A percentile compares a stretch with the other conserved stretches of the same genome.
Evolutionary conservation across 2,888 invertebrate species (phyloP).

Genomic region (Troilus luridus): DNA sequence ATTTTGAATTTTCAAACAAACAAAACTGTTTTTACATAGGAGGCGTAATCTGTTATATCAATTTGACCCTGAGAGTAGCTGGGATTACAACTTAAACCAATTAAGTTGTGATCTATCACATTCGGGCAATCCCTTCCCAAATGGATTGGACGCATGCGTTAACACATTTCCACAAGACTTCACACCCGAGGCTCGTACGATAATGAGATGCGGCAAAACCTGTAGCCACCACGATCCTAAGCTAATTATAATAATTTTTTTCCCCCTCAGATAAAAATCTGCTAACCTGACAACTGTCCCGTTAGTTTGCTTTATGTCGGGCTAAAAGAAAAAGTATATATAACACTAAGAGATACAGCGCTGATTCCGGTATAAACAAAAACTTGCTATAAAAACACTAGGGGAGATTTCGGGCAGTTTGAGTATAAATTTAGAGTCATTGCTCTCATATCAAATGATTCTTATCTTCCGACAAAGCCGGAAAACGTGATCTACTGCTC

Average conservation of each 20-base stretch:
- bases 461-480: not conserved
- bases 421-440: not conserved
- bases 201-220: not conserved
- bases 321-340: not conserved
- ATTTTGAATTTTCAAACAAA: too few species aligned
- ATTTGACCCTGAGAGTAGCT: too few species aligned
- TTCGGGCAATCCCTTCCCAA: not conserved
- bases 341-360: not conserved
- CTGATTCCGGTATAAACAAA: not conserved
- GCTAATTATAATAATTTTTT: conserved; percentile 36
- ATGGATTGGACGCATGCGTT: not conserved
- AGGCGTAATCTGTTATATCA: too few species aligned
- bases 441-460: not conserved
- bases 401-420: not conserved
- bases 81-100: not conserved
- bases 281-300: conserved; percentile 11
- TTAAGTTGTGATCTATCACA: not conserved
- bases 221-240: not conserved
- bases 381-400: not conserved
- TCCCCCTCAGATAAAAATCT: conserved; percentile 13
- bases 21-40: too few species aligned
- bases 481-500: conserved; percentile 16
- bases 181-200: not conserved
- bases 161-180: conserved; percentile 20
- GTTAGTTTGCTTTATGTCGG: conserved; percentile 35